Evolutionary conservation across 2,888 invertebrate genomes (phyloP).

Genomic region (Cheilosia grossa): DNA sequence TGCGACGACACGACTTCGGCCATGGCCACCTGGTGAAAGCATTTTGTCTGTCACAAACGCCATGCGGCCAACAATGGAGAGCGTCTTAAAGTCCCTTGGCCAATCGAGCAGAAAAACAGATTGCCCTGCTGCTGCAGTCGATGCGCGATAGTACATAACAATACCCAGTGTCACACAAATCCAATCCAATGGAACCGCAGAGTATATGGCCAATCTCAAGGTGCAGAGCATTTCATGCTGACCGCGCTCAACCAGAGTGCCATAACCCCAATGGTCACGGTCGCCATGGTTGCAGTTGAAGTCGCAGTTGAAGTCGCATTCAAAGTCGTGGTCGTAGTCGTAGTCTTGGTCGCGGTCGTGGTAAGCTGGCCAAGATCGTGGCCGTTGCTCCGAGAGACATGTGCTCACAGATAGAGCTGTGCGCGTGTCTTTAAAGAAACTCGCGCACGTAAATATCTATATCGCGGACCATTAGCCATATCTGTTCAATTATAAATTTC

Average conservation of each 20-base stretch:
- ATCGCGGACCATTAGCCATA: constrained; percentile 66
- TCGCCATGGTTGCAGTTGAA: constrained; percentile 3
- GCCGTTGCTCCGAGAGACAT: constrained; percentile 28
- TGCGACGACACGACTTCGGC: too few species aligned
- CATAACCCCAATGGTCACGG: constrained; percentile 68
- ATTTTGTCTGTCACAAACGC: constrained; percentile 33
- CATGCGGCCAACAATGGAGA: constrained; percentile 48
- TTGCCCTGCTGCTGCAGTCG: constrained; percentile 51
- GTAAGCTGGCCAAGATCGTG: constrained; percentile 46
- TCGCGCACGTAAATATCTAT: constrained; percentile 33
- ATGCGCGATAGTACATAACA: constrained; percentile 58
- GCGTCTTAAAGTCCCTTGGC: constrained; percentile 36
- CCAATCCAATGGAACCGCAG: constrained; percentile 57
- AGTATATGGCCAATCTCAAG: constrained; percentile 36
- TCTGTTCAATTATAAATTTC: constrained; percentile 72
- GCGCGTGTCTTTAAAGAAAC: constrained; percentile 67
- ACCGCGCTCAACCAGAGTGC: constrained; percentile 45
- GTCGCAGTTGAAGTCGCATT: background rate
- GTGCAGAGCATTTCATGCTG: constrained; percentile 48
- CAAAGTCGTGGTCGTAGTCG: background rate
- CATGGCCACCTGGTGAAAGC: constrained; percentile 59
- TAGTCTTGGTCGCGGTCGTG: constrained; percentile 11
- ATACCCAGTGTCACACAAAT: constrained; percentile 70
- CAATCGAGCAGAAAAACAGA: constrained; percentile 64
- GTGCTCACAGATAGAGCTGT: constrained; percentile 47